phyloP scores from a whole-genome alignment of 2,888 invertebrate species.

The Scaptomyza parva region DNA sequence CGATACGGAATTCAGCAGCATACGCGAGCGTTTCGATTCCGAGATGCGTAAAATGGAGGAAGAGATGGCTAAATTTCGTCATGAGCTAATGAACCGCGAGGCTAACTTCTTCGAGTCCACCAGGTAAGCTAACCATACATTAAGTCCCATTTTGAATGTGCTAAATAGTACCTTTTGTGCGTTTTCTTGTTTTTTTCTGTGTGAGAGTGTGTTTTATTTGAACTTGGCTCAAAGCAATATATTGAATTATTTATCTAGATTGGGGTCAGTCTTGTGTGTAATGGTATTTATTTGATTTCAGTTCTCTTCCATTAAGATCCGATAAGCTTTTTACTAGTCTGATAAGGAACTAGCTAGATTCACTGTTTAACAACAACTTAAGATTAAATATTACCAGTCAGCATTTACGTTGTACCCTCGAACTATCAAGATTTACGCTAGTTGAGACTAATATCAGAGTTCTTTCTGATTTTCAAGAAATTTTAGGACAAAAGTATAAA shows the following conservation, averaged over 20 bases:
- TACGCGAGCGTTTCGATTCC: slow-evolving; percentile 96
- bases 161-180: neutral
- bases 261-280: slow-evolving; percentile 4
- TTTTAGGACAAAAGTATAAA: neutral
- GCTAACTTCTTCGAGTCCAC: slow-evolving; percentile 96
- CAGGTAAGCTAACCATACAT: slow-evolving; percentile 86
- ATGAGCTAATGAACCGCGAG: slow-evolving; percentile 96
- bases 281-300: neutral
- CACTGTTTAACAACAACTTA: neutral
- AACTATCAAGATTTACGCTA: neutral
- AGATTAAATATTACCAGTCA: neutral
- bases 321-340: neutral
- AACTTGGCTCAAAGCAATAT: neutral
- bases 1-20: slow-evolving; percentile 98
- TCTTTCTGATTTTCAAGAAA: no score
- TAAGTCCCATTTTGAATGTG: neutral
- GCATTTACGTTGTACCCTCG: neutral
- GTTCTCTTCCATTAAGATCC: neutral
- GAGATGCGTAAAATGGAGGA: slow-evolving; percentile 99
- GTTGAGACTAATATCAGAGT: no score
- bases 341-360: neutral
- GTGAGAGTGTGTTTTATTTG: neutral
- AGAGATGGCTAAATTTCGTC: slow-evolving; percentile 97
- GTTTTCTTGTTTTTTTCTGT: neutral
- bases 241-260: slow-evolving; percentile 11